Evolutionary conservation across 2,888 invertebrate genomes (phyloP), one percentile per base, ranked within the genome.

Genomic region (Allacma fusca): DNA sequence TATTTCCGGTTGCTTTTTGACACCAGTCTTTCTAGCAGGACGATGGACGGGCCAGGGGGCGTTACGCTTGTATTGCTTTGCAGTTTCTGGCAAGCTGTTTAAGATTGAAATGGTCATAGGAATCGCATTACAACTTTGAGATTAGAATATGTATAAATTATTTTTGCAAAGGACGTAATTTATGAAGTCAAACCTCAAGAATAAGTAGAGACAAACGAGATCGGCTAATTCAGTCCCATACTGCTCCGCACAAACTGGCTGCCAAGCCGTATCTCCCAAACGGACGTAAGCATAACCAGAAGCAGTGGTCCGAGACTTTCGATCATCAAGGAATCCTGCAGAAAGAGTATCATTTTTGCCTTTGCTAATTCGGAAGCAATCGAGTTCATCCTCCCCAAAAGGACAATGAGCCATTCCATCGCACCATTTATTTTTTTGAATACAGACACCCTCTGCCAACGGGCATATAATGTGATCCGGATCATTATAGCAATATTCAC

Each of bases 341-440:
- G 43, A 34, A 1, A 43, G 57, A 26, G 26, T 9, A 40, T 67
- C 67, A 19, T 23, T 68, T 29, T 65, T 72, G 57, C 50, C 69
- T 23, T 72, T 71, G 23, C 44, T 23, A 44, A 71, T 43, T 44
- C 43, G 34, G 24, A 43, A 64, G 26, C 82, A 82, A 19, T 76
- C 73, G 0, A 75, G 19, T 79, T 82, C 82, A 72, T 82, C 82
- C 29, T 81, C 76, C 0, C 75, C 80, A 23, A 57, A 50, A 0
- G 69, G 40, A 50, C 81, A 82, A 13, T 80, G 65, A n/a, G 26
- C 29, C 5, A 19, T 19, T 21, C 77, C 77, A 65, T 77, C 77
- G 44, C 77, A 77, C 77, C 77, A 77, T n/a, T 44, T 72, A 5
- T 23, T 65, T 4, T 9, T 40, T 23, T 26, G 19, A 62, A 77